A percentile compares a stretch with the other conserved stretches of the same genome.
Evolutionary conservation across 1,140 invertebrate species (phyloP).

Genomic region (Calliopsis andreniformis): DNA sequence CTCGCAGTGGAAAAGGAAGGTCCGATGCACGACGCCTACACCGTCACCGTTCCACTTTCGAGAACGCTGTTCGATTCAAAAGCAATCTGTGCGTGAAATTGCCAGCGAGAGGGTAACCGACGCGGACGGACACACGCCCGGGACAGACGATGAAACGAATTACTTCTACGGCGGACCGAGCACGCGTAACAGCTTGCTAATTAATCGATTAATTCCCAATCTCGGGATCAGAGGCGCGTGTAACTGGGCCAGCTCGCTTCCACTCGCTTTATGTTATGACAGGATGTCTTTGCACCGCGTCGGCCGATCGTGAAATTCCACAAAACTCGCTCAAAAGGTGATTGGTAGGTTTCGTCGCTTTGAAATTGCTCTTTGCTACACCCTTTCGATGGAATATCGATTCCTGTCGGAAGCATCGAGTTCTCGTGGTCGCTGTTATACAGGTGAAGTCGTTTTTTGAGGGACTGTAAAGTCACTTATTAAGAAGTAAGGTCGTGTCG

Average conservation of each 20-base stretch:
- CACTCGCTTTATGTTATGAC: neutral
- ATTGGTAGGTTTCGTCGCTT: too few species aligned
- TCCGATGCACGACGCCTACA: neutral
- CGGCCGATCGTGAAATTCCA: too few species aligned
- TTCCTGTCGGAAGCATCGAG: too few species aligned
- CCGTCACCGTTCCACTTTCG: constrained; percentile 44
- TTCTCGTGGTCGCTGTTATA: too few species aligned
- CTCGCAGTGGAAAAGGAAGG: neutral
- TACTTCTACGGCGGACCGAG: constrained; percentile 29
- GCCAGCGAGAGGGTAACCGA: constrained; percentile 16
- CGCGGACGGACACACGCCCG: constrained; percentile 7
- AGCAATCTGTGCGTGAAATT: constrained; percentile 65
- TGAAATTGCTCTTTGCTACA: too few species aligned
- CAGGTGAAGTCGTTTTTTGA: too few species aligned
- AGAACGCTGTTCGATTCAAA: constrained; percentile 49
- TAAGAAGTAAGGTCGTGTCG: too few species aligned
- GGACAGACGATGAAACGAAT: constrained; percentile 50
- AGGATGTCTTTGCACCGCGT: constrained; percentile 3
- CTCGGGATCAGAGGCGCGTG: constrained; percentile 33
- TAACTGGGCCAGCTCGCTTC: neutral
- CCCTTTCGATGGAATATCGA: too few species aligned
- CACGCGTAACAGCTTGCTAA: constrained; percentile 56
- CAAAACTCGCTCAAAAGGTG: too few species aligned
- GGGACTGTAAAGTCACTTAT: too few species aligned
- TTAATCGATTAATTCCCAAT: constrained; percentile 68